Base-by-base conservation (phyloP, 2,888 invertebrate species). In the Lithophane ornitopus region DNA sequence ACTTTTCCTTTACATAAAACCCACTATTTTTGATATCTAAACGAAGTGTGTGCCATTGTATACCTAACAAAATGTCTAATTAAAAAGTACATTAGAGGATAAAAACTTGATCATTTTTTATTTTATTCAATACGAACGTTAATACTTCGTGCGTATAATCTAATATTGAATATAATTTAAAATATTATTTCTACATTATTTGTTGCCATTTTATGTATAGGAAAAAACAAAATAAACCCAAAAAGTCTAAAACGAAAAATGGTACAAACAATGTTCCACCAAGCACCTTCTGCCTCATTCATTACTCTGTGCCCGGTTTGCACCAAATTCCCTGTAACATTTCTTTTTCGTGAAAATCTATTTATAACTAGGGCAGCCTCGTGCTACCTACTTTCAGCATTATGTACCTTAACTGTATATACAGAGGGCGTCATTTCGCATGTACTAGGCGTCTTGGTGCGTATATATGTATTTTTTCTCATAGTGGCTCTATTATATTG, bases 331-430 rank as follows among this genome's bases (percentile, higher is more conserved):
- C 95, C 95, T 95, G 96, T 95, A 96, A 96, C 96, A 95, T 96
- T 96, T 96, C 96, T 96, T 96, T 96, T 96, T 96, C 96, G 96
- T 95, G 96, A 96, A 96, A 96, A 96, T 96, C 96, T 96, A 96
- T 96, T 96, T 96, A 96, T 96, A 96, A 96, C 95, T 96, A 96
- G 96, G 95, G 95, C 96, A 94, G 93, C 91, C 93, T 92, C 93
- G 93, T 89, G 90, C 89, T 90, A 83, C 88, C 86, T 78, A 81
- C 84, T 81, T 80, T 80, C 76, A 77, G 61, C 74, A 81, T 89
- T 90, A 86, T 90, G 78, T 82, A 89, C 92, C 85, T 89, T 92
- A 89, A 77, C 76, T 78, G 76, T 88, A 80, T 85, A 80, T 80
- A 80, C 77, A 74, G 86, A 91, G 79, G 88, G 89, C 91, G 81